A percentile compares a stretch with the other conserved stretches of the same genome.
Evolutionary conservation across 2,113 vertebrate genomes (phyloP).

Genomic region (Ailuropoda melanoleuca): DNA sequence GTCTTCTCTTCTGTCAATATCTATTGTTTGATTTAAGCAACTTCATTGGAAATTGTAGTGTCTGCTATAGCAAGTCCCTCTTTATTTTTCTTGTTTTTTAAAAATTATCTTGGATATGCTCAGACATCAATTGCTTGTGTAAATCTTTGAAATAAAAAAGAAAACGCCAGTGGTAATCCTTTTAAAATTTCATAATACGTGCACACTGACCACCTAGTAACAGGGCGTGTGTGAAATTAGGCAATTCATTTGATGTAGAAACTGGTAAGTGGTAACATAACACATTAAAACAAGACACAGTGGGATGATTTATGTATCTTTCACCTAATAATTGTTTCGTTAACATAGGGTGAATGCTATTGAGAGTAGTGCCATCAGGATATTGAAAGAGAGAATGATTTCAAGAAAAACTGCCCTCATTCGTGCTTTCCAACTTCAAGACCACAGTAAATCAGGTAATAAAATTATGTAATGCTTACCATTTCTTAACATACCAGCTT

Average conservation of each 20-base stretch:
- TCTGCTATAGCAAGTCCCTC: not conserved
- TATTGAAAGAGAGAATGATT: slow-evolving; percentile 93
- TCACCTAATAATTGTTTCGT: slow-evolving; percentile 52
- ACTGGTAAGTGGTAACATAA: not conserved
- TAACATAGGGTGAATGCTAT: slow-evolving; percentile 88
- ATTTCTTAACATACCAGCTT: slow-evolving; percentile 17
- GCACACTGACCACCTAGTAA: not conserved
- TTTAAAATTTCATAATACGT: slow-evolving; percentile 43
- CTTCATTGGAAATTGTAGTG: slow-evolving; percentile 32
- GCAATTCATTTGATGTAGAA: slow-evolving; percentile 49
- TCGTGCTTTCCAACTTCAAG: slow-evolving; percentile 87
- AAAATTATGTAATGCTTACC: not conserved
- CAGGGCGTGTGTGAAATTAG: slow-evolving; percentile 28
- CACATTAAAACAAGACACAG: slow-evolving; percentile 54
- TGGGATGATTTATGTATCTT: slow-evolving; percentile 20
- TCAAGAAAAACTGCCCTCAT: slow-evolving; percentile 90
- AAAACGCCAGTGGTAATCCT: slow-evolving; percentile 22
- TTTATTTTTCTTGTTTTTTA: slow-evolving; percentile 41
- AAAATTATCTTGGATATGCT: slow-evolving; percentile 2
- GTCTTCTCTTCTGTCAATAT: slow-evolving; percentile 28
- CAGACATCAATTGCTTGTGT: slow-evolving; percentile 18
- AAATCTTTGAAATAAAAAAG: slow-evolving; percentile 38
- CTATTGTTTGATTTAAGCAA: slow-evolving; percentile 40
- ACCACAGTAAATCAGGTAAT: slow-evolving; percentile 88
- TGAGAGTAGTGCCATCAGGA: slow-evolving; percentile 91